phyloP scores from a whole-genome alignment of 2,797 vertebrate species.

The Urosaurus nigricauda region DNA sequence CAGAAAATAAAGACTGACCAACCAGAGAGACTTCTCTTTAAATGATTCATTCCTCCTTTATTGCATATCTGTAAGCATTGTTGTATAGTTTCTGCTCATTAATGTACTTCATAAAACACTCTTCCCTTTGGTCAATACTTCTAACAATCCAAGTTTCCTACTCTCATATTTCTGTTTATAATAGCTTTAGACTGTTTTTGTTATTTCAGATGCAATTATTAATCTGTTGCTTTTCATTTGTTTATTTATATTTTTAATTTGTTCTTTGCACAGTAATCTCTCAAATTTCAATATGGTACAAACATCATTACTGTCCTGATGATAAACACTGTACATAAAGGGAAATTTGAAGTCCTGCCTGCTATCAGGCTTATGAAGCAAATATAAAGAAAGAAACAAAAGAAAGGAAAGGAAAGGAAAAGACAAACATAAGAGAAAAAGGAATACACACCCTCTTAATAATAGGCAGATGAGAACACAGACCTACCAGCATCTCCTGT shows the following conservation, averaged over 20 bases:
- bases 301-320: not conserved
- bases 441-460: not conserved
- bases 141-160: not conserved
- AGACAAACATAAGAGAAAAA: not conserved
- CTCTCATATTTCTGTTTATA: conserved; percentile 6
- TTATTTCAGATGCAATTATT: conserved; percentile 20
- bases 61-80: not conserved
- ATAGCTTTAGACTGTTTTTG: not conserved
- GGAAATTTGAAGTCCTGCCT: not conserved
- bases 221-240: conserved; percentile 1
- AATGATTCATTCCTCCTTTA: not conserved
- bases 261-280: not conserved
- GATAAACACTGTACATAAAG: not conserved
- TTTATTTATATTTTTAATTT: not conserved
- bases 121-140: not conserved
- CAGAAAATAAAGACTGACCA: not conserved
- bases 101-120: not conserved
- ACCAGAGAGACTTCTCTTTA: not conserved
- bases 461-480: not conserved
- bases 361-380: not conserved
- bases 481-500: not conserved
- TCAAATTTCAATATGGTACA: not conserved
- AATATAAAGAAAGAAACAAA: not conserved
- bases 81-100: not conserved
- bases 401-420: no score